phyloP scores from a whole-genome alignment of 2,113 vertebrate species.

The Guaruba guarouba region DNA sequence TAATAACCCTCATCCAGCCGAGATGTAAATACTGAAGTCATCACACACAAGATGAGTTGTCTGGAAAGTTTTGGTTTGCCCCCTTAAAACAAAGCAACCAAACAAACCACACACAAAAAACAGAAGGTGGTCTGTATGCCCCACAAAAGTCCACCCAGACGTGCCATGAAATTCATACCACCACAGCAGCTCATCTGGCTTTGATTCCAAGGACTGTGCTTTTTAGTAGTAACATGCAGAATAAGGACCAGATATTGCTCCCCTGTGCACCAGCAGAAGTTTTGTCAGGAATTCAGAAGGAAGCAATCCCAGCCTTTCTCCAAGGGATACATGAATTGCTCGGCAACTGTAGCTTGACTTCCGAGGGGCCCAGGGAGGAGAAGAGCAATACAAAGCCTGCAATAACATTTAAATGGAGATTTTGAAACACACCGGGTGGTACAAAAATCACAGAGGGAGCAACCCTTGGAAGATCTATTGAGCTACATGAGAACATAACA shows the following conservation, averaged over 20 bases:
- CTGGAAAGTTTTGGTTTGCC: not conserved
- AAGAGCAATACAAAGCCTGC: not conserved
- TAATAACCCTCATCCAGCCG: conserved; percentile 44
- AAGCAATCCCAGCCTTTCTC: not conserved
- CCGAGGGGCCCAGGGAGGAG: not conserved
- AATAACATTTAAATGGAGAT: not conserved
- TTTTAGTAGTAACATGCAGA: not conserved
- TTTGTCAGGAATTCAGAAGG: not conserved
- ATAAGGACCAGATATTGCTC: not conserved
- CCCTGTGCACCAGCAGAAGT: not conserved
- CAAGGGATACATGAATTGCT: not conserved
- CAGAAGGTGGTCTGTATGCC: not conserved
- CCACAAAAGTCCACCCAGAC: not conserved
- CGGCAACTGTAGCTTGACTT: not conserved
- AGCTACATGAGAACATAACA: not conserved
- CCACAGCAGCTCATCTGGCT: not conserved
- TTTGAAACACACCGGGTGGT: not conserved
- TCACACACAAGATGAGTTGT: conserved; percentile 6
- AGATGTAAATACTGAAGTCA: conserved; percentile 11
- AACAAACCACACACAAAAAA: not conserved
- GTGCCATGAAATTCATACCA: not conserved
- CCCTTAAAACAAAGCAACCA: not conserved
- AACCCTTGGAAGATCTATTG: not conserved
- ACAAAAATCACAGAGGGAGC: not conserved
- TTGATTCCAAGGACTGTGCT: not conserved